phyloP scores from a whole-genome alignment of 1,140 invertebrate species.

The Scaptomyza pallida region DNA sequence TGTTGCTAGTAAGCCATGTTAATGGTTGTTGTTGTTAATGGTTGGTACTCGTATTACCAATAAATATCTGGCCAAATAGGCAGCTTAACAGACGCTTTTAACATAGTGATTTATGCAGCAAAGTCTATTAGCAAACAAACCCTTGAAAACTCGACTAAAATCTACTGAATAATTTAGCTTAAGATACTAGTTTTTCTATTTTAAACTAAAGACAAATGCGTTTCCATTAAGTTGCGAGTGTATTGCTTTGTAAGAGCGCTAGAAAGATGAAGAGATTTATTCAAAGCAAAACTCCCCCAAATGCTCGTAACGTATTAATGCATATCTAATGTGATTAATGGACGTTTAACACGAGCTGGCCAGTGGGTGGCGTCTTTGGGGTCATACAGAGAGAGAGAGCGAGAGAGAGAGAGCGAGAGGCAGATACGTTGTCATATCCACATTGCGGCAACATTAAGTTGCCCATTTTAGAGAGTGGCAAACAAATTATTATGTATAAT shows the following conservation, averaged over 20 bases:
- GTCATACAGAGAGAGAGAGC: neutral
- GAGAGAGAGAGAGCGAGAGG: neutral
- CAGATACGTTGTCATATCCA: conserved; percentile 35
- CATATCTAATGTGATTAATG: conserved; percentile 81
- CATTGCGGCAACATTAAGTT: conserved; percentile 68
- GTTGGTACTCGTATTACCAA: conserved; percentile 7
- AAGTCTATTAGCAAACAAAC: neutral
- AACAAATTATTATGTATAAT: conserved; percentile 82
- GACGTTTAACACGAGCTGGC: conserved; percentile 71
- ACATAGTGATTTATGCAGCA: conserved; percentile 18
- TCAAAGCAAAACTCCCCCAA: too few species aligned
- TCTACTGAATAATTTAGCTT: too few species aligned
- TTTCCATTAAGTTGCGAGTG: neutral
- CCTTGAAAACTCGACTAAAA: too few species aligned
- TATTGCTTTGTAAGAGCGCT: neutral
- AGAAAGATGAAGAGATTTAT: neutral
- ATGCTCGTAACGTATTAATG: conserved; percentile 72
- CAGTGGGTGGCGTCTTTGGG: conserved; percentile 31
- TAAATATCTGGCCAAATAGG: conserved; percentile 10
- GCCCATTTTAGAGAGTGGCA: conserved; percentile 77
- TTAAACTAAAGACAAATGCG: neutral
- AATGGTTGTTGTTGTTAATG: conserved; percentile 13
- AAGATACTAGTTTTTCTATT: too few species aligned
- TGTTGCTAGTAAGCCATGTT: neutral
- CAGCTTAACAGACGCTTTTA: conserved; percentile 8